A percentile compares a stretch with the other conserved stretches of the same genome.
Conservation (phyloP, 2,113 vertebrate genomes). For the Nesogale talazaci region DNA sequence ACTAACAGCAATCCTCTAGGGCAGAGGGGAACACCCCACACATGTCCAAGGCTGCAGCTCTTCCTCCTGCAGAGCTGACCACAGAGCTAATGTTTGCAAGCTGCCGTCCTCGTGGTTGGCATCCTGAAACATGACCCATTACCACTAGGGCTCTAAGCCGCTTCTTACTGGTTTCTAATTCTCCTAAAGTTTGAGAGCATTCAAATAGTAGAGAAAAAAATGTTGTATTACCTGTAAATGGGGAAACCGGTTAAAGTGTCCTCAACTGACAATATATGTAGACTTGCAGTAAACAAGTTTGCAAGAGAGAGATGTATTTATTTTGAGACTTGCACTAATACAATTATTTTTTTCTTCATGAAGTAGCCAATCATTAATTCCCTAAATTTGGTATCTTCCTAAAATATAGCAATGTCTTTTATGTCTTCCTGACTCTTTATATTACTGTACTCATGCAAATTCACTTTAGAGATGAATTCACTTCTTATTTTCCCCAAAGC, state of each 20-base stretch:
- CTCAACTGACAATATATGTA: background rate
- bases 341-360: background rate
- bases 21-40: no score
- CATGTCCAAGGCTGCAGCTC: no score
- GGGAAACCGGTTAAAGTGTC: background rate
- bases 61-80: no score
- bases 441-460: background rate
- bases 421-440: background rate
- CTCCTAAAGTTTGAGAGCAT: background rate
- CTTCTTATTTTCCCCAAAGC: background rate
- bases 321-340: background rate
- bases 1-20: no score
- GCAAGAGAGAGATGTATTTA: background rate
- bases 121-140: no score
- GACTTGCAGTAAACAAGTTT: background rate
- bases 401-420: no score
- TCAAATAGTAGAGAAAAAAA: background rate
- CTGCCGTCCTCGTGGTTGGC: no score
- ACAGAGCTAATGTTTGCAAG: no score
- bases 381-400: background rate
- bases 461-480: background rate
- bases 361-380: background rate
- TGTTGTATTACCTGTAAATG: background rate
- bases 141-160: background rate
- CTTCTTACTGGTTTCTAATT: background rate